Evolutionary conservation across 1,140 invertebrate species (phyloP).

Genomic region (Rhagoletis zephyria): DNA sequence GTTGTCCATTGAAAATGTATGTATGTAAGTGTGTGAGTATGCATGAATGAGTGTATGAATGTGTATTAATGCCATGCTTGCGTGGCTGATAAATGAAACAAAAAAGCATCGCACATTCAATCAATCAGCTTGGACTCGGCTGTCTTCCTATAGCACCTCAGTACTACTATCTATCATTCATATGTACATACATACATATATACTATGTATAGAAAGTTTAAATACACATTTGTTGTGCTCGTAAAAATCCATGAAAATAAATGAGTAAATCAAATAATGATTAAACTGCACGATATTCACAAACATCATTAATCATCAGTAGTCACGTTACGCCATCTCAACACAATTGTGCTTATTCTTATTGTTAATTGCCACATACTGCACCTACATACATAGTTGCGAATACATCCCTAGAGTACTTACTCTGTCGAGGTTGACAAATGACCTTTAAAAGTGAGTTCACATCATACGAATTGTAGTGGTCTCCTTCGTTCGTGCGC

Average conservation of each 20-base stretch:
- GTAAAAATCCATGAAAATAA: background rate
- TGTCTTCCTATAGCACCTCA: background rate
- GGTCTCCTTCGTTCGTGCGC: no score
- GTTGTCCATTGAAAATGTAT: no score
- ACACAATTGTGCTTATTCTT: background rate
- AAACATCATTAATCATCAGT: slow-evolving; percentile 21
- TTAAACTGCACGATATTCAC: slow-evolving; percentile 4
- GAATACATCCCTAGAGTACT: background rate
- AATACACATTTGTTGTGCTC: background rate
- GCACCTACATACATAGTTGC: background rate
- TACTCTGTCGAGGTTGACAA: background rate
- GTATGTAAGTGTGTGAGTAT: no score
- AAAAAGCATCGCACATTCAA: background rate
- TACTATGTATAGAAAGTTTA: background rate
- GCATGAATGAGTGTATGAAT: no score
- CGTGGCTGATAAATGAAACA: no score
- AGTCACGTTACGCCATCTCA: background rate
- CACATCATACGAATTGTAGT: background rate
- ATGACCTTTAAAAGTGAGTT: slow-evolving; percentile 1
- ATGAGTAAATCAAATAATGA: slow-evolving; percentile 3
- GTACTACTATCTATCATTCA: no score
- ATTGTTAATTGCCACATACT: background rate
- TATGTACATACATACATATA: background rate
- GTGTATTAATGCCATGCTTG: no score
- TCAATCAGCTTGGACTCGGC: background rate